Percentiles rank a stretch among this genome's conserved stretches.
phyloP scores from a whole-genome alignment of 2,113 vertebrate species.

The Eleginops maclovinus region DNA sequence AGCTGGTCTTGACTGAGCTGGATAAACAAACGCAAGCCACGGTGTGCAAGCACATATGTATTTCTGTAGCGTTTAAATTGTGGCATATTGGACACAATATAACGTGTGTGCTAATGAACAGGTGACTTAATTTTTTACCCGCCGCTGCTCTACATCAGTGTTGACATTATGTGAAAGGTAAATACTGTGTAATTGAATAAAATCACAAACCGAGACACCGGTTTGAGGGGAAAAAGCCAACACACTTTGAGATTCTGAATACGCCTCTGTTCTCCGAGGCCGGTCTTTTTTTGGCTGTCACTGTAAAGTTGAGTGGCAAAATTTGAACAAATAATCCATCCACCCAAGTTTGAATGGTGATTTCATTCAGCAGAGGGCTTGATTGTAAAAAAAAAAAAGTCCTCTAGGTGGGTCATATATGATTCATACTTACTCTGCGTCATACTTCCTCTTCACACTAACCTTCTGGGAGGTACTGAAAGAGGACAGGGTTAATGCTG shows the following conservation, averaged over 20 bases:
- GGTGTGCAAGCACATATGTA: constrained; percentile 9
- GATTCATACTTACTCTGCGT: constrained; percentile 73
- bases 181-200: constrained; percentile 76
- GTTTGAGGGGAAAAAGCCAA: constrained; percentile 35
- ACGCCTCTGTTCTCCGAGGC: constrained; percentile 68
- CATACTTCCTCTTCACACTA: constrained; percentile 71
- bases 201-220: constrained; percentile 67
- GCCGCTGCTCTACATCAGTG: constrained; percentile 63
- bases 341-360: constrained; percentile 64
- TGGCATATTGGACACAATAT: constrained; percentile 43
- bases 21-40: constrained; percentile 63
- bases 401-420: constrained; percentile 66
- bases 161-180: constrained; percentile 76
- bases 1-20: constrained; percentile 59
- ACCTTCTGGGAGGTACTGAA: constrained; percentile 66
- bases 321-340: constrained; percentile 75
- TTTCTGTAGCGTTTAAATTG: constrained; percentile 26
- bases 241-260: constrained; percentile 66
- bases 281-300: constrained; percentile 58
- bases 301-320: constrained; percentile 62
- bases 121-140: constrained; percentile 76
- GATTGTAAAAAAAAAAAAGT: constrained; percentile 57
- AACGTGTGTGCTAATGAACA: constrained; percentile 64
- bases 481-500: constrained; percentile 57
- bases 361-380: constrained; percentile 64